Evolutionary conservation across 2,888 invertebrate genomes (phyloP), one percentile per base, ranked within the genome.

Genomic region (Euproctis similis): DNA sequence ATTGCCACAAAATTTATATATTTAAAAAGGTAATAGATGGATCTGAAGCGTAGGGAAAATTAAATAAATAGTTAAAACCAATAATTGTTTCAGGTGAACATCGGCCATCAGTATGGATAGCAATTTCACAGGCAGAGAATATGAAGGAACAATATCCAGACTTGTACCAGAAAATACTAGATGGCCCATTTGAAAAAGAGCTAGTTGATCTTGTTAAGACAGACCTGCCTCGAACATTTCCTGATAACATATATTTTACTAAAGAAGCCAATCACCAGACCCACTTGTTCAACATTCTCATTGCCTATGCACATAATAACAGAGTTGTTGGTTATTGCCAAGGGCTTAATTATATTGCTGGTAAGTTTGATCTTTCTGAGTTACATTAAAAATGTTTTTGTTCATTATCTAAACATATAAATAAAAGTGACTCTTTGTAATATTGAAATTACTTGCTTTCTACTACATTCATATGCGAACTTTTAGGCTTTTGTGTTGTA

Each of bases 311-410:
- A 30, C 92, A 94, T 62, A 92, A 93, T 59, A 96, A 97, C 73
- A 88, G 88, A 51, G 89, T 89, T 32, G 92, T 96, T 53, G 96
- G 96, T 14, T 97, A 97, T 70, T 97, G 97, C 61, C 97, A 97
- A 88, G 97, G 97, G 26, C 80, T 97, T 39, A 97, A 97, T 80
- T 97, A 96, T 68, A 93, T 97, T 53, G 95, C 95, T 59, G 91
- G 90, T 77, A 58, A 52, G 57, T 21, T 21, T 7, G 6, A n/a
- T n/a, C n/a, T n/a, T n/a, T n/a, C n/a, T n/a, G n/a, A n/a, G n/a
- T n/a, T n/a, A n/a, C n/a, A n/a, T n/a, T n/a, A n/a, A n/a, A n/a
- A n/a, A n/a, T n/a, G n/a, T n/a, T n/a, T n/a, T n/a, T n/a, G n/a
- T n/a, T n/a, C n/a, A n/a, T n/a, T n/a, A n/a, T n/a, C n/a, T n/a